phyloP scores from a whole-genome alignment of 1,140 invertebrate genomes.

The Saxidomus purpurata region DNA sequence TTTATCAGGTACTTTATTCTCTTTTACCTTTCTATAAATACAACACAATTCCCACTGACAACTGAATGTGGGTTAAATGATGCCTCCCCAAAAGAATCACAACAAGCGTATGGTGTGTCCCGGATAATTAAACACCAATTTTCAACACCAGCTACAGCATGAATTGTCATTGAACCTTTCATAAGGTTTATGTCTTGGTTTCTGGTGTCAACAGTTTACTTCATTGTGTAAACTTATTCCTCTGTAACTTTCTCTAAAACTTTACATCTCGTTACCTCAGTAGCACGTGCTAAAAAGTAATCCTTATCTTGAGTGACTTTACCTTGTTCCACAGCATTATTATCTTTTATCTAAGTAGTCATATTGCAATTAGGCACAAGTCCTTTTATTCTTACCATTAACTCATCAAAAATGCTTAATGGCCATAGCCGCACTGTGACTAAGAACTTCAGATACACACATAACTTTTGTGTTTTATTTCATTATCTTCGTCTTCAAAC shows the following conservation, averaged over 20 bases:
- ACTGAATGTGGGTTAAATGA: too few species aligned
- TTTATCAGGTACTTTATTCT: too few species aligned
- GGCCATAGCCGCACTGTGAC: slow-evolving; percentile 60
- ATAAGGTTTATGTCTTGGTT: not conserved
- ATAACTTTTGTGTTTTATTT: slow-evolving; percentile 57
- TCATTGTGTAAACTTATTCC: not conserved
- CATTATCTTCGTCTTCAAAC: not conserved
- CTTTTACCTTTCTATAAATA: too few species aligned
- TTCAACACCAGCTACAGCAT: not conserved
- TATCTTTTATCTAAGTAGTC: slow-evolving; percentile 19
- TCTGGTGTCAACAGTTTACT: not conserved
- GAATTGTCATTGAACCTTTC: slow-evolving; percentile 21
- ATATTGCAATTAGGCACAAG: slow-evolving; percentile 45
- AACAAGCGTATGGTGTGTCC: not conserved
- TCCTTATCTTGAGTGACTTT: not conserved
- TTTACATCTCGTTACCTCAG: not conserved
- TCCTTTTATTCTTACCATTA: slow-evolving; percentile 25
- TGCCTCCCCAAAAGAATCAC: not conserved
- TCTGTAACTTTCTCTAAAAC: too few species aligned
- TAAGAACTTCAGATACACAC: slow-evolving; percentile 60
- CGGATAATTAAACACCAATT: not conserved
- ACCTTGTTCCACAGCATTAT: slow-evolving; percentile 34
- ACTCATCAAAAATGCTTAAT: slow-evolving; percentile 47
- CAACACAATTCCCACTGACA: too few species aligned
- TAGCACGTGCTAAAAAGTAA: slow-evolving; percentile 38